phyloP scores from a whole-genome alignment of 2,888 invertebrate genomes.

The Pterobdella sp. region DNA sequence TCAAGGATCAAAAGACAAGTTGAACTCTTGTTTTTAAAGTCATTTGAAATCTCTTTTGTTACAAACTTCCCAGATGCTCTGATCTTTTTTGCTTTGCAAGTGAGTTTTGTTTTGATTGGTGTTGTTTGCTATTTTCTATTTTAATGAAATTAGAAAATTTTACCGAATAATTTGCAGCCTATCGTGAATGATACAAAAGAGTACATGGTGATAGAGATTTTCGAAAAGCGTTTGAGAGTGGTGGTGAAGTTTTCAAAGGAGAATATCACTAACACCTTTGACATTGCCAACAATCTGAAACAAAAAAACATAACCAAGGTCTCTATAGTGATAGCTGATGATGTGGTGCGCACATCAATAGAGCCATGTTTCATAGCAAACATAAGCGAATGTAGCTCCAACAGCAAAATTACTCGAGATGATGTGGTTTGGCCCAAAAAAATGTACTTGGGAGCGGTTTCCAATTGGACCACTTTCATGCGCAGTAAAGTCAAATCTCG shows the following conservation, averaged over 20 bases:
- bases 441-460: conserved; percentile 40
- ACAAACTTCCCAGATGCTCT: background rate
- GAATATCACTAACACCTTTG: background rate
- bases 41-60: background rate
- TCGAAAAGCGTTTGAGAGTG: conserved; percentile 8
- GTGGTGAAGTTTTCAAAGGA: conserved; percentile 13
- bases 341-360: background rate
- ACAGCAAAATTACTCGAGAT: background rate
- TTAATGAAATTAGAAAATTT: too few species aligned
- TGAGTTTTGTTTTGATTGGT: too few species aligned
- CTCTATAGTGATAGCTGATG: background rate
- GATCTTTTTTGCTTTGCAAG: background rate
- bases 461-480: conserved; percentile 40
- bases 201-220: conserved; percentile 26
- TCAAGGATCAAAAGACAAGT: background rate
- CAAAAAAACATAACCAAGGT: background rate
- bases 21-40: background rate
- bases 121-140: too few species aligned
- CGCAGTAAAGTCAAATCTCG: conserved; percentile 41
- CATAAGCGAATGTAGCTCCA: background rate
- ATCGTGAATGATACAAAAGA: background rate
- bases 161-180: too few species aligned
- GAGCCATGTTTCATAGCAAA: background rate
- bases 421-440: conserved; percentile 17
- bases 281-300: background rate